Base-by-base conservation (phyloP, 2,797 vertebrate species). In the Alca torda region DNA sequence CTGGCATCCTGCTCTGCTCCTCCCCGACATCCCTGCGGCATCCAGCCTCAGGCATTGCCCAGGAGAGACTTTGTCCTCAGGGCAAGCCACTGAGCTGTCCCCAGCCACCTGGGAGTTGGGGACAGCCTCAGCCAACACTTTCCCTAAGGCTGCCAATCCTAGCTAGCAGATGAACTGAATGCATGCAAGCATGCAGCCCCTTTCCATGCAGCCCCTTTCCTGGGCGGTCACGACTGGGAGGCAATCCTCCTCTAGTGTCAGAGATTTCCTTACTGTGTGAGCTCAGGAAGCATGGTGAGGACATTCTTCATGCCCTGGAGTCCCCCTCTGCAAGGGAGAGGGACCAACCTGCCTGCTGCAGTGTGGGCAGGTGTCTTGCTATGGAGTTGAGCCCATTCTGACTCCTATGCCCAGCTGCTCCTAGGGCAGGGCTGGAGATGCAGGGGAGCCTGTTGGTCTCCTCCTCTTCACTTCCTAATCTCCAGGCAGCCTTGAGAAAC, bases 21-120 rank as follows among this genome's bases (percentile, higher is more conserved):
- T 80, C 35, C 25, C 2, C 3, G 3, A 30, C 2, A 1, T 21
- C 18, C 18, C 28, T 37, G 4, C 5, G 60, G 56, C 3, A 8
- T 48, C 18, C 45, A 86, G 26, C 33, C 26, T 65, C 46, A n/a
- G 6, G 6, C 21, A 45, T 19, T 51, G 18, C 20, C 56, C 24
- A 17, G 21, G 21, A 48, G n/a, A 68, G 31, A 48, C 20, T 79
- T 69, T 30, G 19, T 79, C 10, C 15, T 24, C 69, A 75, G 48
- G 11, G 13, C 91, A 82, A 81, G 10, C 24, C 16, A 21, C 21
- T 0, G 0, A 28, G 35, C 6, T 46, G 9, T 76, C 17, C 11
- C 4, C 15, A 60, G 45, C 11, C 7, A 11, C 21, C 2, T 56
- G 35, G 20, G 33, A 75, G 23, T 1, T 41, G 17, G 16, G 53